Evolutionary conservation across 2,113 vertebrate genomes (phyloP).

Genomic region (Brachirus orientalis): DNA sequence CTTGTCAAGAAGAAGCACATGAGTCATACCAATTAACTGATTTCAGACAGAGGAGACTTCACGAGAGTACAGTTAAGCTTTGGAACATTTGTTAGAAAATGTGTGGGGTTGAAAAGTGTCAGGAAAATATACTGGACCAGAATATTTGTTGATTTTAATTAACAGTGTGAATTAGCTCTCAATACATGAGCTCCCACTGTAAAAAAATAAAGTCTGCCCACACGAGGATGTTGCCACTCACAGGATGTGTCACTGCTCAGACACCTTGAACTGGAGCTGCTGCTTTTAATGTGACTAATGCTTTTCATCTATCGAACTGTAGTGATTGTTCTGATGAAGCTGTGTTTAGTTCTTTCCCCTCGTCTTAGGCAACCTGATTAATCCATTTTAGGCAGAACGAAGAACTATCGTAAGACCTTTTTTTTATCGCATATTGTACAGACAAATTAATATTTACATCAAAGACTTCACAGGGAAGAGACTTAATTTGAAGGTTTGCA

Average conservation of each 20-base stretch:
- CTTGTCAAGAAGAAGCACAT: constrained; percentile 21
- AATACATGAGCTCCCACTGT: neutral
- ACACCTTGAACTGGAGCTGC: constrained; percentile 24
- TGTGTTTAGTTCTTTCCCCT: constrained; percentile 29
- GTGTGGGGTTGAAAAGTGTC: too few relatives aligned
- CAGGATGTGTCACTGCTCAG: constrained; percentile 15
- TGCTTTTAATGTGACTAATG: constrained; percentile 43
- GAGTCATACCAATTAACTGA: constrained; percentile 31
- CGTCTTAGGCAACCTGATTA: neutral
- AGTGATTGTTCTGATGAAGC: constrained; percentile 32
- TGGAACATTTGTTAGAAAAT: too few relatives aligned
- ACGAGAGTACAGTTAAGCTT: too few relatives aligned
- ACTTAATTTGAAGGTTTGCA: too few relatives aligned
- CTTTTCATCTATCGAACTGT: constrained; percentile 32
- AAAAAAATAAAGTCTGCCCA: constrained; percentile 3
- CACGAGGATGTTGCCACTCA: neutral
- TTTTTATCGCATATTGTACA: neutral
- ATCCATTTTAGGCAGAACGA: neutral
- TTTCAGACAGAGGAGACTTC: constrained; percentile 3
- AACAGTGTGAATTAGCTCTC: neutral
- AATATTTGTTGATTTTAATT: neutral
- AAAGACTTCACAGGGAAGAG: too few relatives aligned
- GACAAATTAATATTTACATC: too few relatives aligned
- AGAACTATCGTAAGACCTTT: neutral
- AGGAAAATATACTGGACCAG: neutral